A percentile compares a stretch with the other conserved stretches of the same genome.
Evolutionary conservation across 2,113 vertebrate genomes (phyloP).

Genomic region (crab-eating macaque (Macaca fascicularis)): T2T-MFA8v1.1 NC_088386.1:50133001-50133500

Average conservation of each 20-base stretch:
- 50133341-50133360: background rate
- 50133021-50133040: background rate
- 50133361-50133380: background rate
- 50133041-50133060: background rate
- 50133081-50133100: background rate
- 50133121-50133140: background rate
- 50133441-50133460: background rate
- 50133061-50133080: background rate
- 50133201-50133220: background rate
- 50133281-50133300: background rate
- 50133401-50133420: background rate
- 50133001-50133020: background rate
- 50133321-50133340: background rate
- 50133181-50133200: background rate
- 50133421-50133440: background rate
- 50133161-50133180: background rate
- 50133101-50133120: background rate
- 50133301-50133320: background rate
- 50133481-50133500: background rate
- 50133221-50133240: background rate
- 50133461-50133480: background rate
- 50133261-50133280: background rate
- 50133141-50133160: background rate
- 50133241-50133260: constrained; percentile 7
- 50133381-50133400: background rate